Evolutionary conservation across 2,113 vertebrate genomes (phyloP).

Genomic region (Aspiorhynchus laticeps): DNA sequence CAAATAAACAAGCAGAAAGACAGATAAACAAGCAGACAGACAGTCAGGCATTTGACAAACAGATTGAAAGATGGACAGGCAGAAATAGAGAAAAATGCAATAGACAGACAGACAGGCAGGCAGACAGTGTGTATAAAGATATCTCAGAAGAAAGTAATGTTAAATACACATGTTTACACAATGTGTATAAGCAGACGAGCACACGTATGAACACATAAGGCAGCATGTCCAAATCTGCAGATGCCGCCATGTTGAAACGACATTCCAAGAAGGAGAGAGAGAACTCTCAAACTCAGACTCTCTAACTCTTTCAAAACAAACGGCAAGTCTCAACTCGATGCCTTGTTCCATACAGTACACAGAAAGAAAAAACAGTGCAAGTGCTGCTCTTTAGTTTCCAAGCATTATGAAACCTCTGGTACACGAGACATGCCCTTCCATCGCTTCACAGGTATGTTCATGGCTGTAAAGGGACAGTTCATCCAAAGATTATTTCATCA

Average conservation of each 20-base stretch:
- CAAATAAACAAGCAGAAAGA: neutral
- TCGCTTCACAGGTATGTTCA: neutral
- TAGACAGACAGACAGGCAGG: neutral
- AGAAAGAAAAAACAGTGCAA: constrained; percentile 53
- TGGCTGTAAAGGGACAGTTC: neutral
- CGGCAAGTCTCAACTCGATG: constrained; percentile 70
- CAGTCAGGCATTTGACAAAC: neutral
- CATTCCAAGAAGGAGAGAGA: constrained; percentile 65
- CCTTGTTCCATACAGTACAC: constrained; percentile 59
- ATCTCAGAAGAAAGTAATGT: neutral
- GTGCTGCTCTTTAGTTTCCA: no score
- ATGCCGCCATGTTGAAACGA: constrained; percentile 65
- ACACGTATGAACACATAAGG: neutral
- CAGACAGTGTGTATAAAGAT: neutral
- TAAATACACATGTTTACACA: neutral
- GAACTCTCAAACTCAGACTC: constrained; percentile 16
- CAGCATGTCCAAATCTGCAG: constrained; percentile 61
- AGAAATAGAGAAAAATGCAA: neutral
- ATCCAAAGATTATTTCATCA: neutral
- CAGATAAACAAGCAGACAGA: neutral
- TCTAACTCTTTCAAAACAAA: constrained; percentile 61
- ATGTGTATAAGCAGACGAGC: neutral
- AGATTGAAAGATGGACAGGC: neutral
- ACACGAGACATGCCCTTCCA: neutral
- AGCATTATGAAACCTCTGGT: neutral